Evolutionary conservation across 1,140 invertebrate genomes (phyloP), one percentile per base, ranked within the genome.

Genomic region (Meteorus sp.): DNA sequence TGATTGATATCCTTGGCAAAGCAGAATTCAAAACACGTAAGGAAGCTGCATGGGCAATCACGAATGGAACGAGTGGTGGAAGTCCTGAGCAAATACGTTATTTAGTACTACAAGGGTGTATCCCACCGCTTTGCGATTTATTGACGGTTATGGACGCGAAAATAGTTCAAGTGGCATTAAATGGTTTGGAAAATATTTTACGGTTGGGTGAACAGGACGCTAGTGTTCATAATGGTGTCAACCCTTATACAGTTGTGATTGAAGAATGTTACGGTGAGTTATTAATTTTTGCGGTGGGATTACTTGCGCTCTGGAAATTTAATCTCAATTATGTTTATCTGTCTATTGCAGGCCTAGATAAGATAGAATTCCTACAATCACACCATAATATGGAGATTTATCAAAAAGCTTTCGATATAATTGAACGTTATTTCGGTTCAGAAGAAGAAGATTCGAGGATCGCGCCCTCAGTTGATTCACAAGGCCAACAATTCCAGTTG

Each of bases 361-460:
- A 98, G 82, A 97, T 99, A 60, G 97, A 99, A 81, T 95, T 92
- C 76, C 82, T 98, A 4, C 97, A 98, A 79, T 94, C 93, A 9
- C 95, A 98, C 76, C 93, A 96, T 75, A 98, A 98, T 72, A 86
- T 92, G 72, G 93, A 97, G 48, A 95, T 99, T 57, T 98, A 98
- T 80, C 89, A 97, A 75, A 95, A 97, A 75, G 92, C 95, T 13
- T 96, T 96, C 73, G 91, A 96, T 71, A 94, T 99, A 59, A 98
- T 98, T 66, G 95, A 98, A 76, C 91, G 90, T 75, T 98, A 92
- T 81, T 98, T 98, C 78, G 88, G 91, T 7, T 87, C 88, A 2
- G 93, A 97, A 70, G 91, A 95, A 76, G 95, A 97, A 67, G 92
- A 94, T 70, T 85, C 90, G 23, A 86, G 85, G 44, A 83, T 94